Conservation (phyloP, 2,888 invertebrate genomes). For the Drosophila differens region DNA sequence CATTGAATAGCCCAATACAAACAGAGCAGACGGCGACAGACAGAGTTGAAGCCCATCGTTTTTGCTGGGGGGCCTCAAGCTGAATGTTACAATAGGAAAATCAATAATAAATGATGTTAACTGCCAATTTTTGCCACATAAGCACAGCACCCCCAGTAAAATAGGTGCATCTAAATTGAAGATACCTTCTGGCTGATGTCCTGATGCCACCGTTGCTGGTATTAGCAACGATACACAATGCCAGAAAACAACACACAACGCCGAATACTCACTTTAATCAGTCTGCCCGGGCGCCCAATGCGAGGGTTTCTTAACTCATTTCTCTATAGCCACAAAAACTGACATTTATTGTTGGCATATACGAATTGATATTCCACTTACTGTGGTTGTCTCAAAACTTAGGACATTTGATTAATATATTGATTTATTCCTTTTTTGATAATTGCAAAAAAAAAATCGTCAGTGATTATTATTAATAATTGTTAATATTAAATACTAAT, state of each 20-base stretch:
- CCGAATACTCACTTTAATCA: conserved; percentile 63
- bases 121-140: conserved; percentile 73
- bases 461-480: background rate
- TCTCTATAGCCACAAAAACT: background rate
- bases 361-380: background rate
- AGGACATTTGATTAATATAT: too few relatives aligned
- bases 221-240: conserved; percentile 34
- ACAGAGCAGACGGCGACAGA: conserved; percentile 7
- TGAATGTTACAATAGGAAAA: conserved; percentile 53
- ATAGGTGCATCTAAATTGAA: conserved; percentile 61
- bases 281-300: conserved; percentile 35
- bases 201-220: conserved; percentile 22
- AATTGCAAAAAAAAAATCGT: background rate
- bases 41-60: conserved; percentile 17
- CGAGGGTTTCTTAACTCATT: conserved; percentile 45
- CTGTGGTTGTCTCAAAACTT: background rate
- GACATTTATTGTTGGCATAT: background rate
- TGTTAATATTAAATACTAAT: background rate
- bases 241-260: conserved; percentile 21
- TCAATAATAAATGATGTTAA: conserved; percentile 80
- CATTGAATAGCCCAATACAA: background rate
- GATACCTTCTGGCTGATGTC: conserved; percentile 47
- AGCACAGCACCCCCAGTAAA: conserved; percentile 34
- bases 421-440: too few relatives aligned
- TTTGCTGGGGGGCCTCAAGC: conserved; percentile 2